Base-by-base conservation (phyloP, 2,113 vertebrate species). In the Cyprinodon tularosa region DNA sequence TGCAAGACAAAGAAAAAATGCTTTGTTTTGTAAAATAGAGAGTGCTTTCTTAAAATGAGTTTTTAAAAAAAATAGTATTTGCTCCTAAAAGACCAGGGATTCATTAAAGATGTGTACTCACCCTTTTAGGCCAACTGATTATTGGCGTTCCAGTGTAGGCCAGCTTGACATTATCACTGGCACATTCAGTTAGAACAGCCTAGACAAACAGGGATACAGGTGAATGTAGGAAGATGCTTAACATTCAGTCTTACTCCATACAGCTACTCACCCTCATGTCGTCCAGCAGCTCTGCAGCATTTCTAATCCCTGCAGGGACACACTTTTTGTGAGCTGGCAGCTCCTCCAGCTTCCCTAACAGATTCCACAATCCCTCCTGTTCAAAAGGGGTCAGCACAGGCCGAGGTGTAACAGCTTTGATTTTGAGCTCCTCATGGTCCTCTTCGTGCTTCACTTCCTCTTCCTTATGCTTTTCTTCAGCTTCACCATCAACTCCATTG, bases 51-150 rank as follows among this genome's bases (percentile, higher is more conserved):
- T 4, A 42, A 42, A 42, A 42, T 42, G 42, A 42, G 42, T 42
- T 42, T 4, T 42, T 2, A 42, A 42, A 42, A 42, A 42, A 6
- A 42, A 6, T 42, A 6, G 42, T 9, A 42, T 42, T 4, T 42
- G 9, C 42, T 29, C 29, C 29, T 29, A 29, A 29, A 29, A 29
- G 29, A 29, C 29, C 29, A 29, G 29, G 29, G 29, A 29, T 29
- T 29, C 29, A 29, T 29, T 29, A 53, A 5, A 63, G 3, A 50
- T 63, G 17, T 44, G 6, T 90, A 86, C 96, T 96, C 94, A 95
- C 96, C 92, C 97, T 96, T 91, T 96, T 95, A 62, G 97, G 97
- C 97, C 98, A 99, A 95, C 95, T 96, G 81, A 99, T 96, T 67
- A 99, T 99, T 44, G 98, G 98, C 83, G 96, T 82, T 89, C 97